Base-by-base conservation (phyloP, 2,797 vertebrate species). In the Micrastur ruficollis region DNA sequence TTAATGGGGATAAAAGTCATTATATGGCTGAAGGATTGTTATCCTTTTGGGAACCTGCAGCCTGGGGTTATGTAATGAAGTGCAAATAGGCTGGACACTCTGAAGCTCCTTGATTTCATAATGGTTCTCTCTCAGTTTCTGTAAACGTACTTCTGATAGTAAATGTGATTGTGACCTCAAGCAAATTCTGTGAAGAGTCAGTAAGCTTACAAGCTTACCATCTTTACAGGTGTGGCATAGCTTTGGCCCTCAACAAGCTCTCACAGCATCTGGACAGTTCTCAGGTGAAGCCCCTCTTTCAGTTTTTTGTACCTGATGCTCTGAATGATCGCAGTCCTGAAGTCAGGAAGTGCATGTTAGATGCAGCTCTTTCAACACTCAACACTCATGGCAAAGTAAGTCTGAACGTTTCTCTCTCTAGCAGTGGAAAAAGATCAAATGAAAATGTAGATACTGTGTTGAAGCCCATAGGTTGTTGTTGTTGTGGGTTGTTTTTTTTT, bases 301-400 rank as follows among this genome's bases (percentile, higher is more conserved):
- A 99, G 93, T 99, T 99, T 98, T 99, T 99, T 65, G 99, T 99
- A 32, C 99, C 99, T 0, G 99, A 99, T 31, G 99, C 99, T 32
- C 99, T 99, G 93, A 99, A 99, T 0, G 99, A 99, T 96, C 98
- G 99, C 22, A 99, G 99, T 90, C 56, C 98, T 3, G 99, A 99
- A 49, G 99, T 99, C 94, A 99, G 99, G 18, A 99, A 99, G 94
- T 99, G 99, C 96, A 99, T 99, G 99, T 97, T 99, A 93, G 99
- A 99, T 15, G 99, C 99, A 7, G 99, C 99, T 7, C 99, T 99
- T 22, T 98, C 99, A 6, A 99, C 98, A 0, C 99, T 99, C 71
- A 99, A 99, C 95, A 98, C 99, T 9, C 99, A 99, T 0, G 99
- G 99, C 97, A 99, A 99, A 99, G 99, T 99, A 98, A 81, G 58